A percentile compares a stretch with the other conserved stretches of the same genome.
phyloP scores from a whole-genome alignment of 1,140 invertebrate species.

The Caenorhabditis remanei region DNA sequence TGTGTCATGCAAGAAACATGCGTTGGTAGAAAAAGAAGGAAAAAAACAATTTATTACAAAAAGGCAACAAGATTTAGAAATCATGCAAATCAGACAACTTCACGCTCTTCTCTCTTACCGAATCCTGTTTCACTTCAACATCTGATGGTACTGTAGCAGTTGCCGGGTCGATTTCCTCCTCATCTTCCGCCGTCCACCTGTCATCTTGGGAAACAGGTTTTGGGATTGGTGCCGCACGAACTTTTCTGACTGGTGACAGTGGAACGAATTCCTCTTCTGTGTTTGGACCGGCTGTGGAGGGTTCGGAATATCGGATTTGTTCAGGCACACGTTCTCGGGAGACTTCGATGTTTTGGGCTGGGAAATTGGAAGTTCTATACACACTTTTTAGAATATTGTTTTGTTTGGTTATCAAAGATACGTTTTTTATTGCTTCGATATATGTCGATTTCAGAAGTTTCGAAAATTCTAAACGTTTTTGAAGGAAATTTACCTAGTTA shows the following conservation, averaged over 20 bases:
- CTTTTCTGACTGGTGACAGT: slow-evolving; percentile 12
- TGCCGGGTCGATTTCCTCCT: slow-evolving; percentile 19
- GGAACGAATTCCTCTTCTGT: background rate
- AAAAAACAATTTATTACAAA: background rate
- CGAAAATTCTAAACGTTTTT: no score
- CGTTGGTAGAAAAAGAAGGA: background rate
- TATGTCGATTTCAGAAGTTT: no score
- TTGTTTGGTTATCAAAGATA: no score
- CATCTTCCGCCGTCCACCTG: background rate
- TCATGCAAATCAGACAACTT: background rate
- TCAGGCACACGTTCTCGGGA: slow-evolving; percentile 2
- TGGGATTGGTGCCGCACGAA: slow-evolving; percentile 9
- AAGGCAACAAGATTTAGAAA: background rate
- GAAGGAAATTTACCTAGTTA: no score
- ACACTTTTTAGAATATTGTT: no score
- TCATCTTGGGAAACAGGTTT: background rate
- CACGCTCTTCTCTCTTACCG: background rate
- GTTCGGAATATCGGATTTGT: background rate
- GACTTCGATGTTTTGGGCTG: slow-evolving; percentile 43
- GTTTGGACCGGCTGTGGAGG: slow-evolving; percentile 26
- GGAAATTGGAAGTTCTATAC: background rate
- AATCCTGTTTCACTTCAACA: slow-evolving; percentile 17
- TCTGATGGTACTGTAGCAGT: slow-evolving; percentile 20
- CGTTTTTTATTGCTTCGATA: no score
- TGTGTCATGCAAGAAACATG: background rate